phyloP scores from a whole-genome alignment of 2,113 vertebrate species.

The Sylvietta virens region DNA sequence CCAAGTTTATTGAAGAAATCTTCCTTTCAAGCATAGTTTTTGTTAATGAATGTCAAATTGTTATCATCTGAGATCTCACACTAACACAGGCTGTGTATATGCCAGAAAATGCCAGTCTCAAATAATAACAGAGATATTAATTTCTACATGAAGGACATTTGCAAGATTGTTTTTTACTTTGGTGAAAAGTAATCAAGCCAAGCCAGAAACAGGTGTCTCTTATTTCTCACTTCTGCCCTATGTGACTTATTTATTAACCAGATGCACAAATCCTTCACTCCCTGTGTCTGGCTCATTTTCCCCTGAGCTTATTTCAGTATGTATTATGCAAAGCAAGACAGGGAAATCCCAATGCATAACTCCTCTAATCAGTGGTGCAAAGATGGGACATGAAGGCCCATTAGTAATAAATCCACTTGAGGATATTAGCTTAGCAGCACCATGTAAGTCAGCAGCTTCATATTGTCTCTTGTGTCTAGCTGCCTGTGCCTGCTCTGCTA shows the following conservation, averaged over 20 bases:
- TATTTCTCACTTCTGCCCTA: background rate
- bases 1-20: background rate
- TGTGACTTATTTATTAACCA: background rate
- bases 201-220: background rate
- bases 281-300: background rate
- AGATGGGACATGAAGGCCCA: background rate
- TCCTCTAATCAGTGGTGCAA: background rate
- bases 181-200: background rate
- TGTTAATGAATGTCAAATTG: background rate
- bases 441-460: fast-evolving
- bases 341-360: background rate
- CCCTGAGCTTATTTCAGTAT: background rate
- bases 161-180: background rate
- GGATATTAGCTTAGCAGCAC: background rate
- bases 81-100: background rate
- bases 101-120: background rate
- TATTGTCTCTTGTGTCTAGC: background rate
- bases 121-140: background rate
- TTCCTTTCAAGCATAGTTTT: background rate
- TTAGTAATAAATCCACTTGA: background rate
- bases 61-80: background rate
- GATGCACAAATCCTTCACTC: background rate
- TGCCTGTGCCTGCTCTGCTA: background rate
- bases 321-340: background rate
- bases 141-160: background rate